Evolutionary conservation across 2,113 vertebrate genomes (phyloP).

Genomic region (Cyphotilapia sp.): DNA sequence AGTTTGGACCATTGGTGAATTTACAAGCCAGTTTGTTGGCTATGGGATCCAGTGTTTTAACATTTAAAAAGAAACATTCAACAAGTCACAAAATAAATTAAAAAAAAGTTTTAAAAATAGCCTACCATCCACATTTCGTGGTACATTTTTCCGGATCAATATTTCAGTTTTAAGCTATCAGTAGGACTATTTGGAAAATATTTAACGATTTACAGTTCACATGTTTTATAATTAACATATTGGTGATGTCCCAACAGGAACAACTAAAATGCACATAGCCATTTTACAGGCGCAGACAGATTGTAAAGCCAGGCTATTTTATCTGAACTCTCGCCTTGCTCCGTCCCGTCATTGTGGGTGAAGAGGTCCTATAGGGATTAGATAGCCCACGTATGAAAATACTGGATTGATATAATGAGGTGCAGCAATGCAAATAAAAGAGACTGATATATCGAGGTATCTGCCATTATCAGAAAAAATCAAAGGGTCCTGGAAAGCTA

Average conservation of each 20-base stretch:
- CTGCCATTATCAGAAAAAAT: slow-evolving; percentile 60
- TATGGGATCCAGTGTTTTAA: slow-evolving; percentile 59
- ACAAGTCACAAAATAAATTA: slow-evolving; percentile 63
- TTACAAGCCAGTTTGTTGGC: slow-evolving; percentile 25
- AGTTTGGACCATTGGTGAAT: slow-evolving; percentile 42
- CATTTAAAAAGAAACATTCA: slow-evolving; percentile 63
- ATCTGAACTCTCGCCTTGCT: slow-evolving; percentile 84
- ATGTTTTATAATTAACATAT: slow-evolving; percentile 66
- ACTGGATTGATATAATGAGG: slow-evolving; percentile 93
- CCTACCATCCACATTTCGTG: slow-evolving; percentile 41
- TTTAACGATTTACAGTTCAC: slow-evolving; percentile 66
- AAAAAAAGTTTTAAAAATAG: slow-evolving; percentile 18
- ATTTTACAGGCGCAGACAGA: slow-evolving; percentile 76
- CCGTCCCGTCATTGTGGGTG: slow-evolving; percentile 83
- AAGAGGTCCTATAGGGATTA: slow-evolving; percentile 85
- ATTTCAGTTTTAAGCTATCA: slow-evolving; percentile 50
- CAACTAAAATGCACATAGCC: slow-evolving; percentile 58
- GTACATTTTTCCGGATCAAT: slow-evolving; percentile 31
- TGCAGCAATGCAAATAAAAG: slow-evolving; percentile 74
- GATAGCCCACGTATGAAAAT: slow-evolving; percentile 81
- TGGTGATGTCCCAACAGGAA: slow-evolving; percentile 63
- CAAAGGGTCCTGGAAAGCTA: slow-evolving; percentile 62
- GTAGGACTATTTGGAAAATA: slow-evolving; percentile 61
- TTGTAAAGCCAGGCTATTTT: slow-evolving; percentile 79
- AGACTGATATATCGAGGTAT: slow-evolving; percentile 66